A percentile compares a stretch with the other conserved stretches of the same genome.
These are phyloP conservation scores for Halcyon smyrnensis DNA, from an alignment of 2,797 vertebrate species.

Conservation along the genomic window DNA sequence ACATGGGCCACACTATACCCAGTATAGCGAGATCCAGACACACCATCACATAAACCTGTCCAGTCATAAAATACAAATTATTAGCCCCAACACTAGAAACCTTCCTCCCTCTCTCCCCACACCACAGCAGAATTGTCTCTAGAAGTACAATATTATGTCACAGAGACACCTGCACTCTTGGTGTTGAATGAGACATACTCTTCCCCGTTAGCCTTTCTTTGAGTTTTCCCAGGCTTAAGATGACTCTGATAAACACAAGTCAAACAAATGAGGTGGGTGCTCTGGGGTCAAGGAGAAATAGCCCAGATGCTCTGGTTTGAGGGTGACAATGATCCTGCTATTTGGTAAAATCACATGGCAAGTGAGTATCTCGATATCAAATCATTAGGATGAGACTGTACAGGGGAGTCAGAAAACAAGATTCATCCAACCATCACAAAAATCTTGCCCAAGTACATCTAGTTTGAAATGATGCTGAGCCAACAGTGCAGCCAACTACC, in stretches of 20 bases:
- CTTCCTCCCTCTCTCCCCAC: neutral
- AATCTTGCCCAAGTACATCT: neutral
- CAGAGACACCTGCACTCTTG: neutral
- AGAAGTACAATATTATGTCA: neutral
- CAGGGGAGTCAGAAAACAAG: neutral
- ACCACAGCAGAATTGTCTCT: neutral
- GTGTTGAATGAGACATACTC: neutral
- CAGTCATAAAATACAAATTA: neutral
- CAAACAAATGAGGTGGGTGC: neutral
- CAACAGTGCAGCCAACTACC: neutral
- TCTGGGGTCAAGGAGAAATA: neutral
- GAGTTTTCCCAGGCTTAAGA: neutral
- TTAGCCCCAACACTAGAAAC: accelerated
- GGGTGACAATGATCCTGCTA: neutral
- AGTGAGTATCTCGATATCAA: neutral
- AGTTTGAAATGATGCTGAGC: neutral
- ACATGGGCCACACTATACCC: neutral
- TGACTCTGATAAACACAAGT: neutral
- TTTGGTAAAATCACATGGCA: neutral
- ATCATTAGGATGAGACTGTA: neutral
- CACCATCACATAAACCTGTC: too few species aligned
- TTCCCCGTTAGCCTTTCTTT: neutral
- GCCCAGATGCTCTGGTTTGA: neutral
- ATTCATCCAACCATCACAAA: neutral
- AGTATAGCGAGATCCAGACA: neutral